phyloP scores from a whole-genome alignment of 2,888 invertebrate species.

The Trachelus stipa region DNA sequence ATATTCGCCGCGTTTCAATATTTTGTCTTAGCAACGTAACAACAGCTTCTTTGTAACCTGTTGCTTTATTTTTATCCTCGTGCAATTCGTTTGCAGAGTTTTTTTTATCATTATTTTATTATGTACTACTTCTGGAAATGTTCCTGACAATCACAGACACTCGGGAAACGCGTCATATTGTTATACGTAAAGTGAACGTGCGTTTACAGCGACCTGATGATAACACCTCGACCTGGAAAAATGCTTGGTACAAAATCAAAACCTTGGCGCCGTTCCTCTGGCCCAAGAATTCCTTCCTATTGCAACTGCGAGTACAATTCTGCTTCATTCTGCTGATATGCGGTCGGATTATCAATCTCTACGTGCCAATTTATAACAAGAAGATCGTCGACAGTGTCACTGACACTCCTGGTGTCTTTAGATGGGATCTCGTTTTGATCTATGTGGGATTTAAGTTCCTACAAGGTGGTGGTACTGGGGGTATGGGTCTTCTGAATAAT shows the following conservation, averaged over 20 bases:
- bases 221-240: slow-evolving; percentile 81
- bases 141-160: neutral
- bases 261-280: slow-evolving; percentile 91
- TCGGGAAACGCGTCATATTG: neutral
- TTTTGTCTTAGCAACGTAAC: neutral
- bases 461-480: slow-evolving; percentile 94
- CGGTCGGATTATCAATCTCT: slow-evolving; percentile 90
- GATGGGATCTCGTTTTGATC: slow-evolving; percentile 91
- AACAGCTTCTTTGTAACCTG: neutral
- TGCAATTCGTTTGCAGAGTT: slow-evolving; percentile 3
- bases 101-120: neutral
- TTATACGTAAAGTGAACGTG: slow-evolving; percentile 9
- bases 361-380: slow-evolving; percentile 93
- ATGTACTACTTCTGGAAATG: neutral
- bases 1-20: neutral
- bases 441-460: slow-evolving; percentile 92
- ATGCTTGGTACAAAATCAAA: slow-evolving; percentile 82
- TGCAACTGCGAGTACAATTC: slow-evolving; percentile 85
- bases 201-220: slow-evolving; percentile 67
- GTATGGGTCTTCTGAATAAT: slow-evolving; percentile 94
- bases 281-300: slow-evolving; percentile 83
- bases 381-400: slow-evolving; percentile 73
- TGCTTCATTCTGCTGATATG: slow-evolving; percentile 82
- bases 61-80: neutral
- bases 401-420: slow-evolving; percentile 53